phyloP scores from a whole-genome alignment of 1,140 invertebrate genomes.

The Drosophila nasuta region DNA sequence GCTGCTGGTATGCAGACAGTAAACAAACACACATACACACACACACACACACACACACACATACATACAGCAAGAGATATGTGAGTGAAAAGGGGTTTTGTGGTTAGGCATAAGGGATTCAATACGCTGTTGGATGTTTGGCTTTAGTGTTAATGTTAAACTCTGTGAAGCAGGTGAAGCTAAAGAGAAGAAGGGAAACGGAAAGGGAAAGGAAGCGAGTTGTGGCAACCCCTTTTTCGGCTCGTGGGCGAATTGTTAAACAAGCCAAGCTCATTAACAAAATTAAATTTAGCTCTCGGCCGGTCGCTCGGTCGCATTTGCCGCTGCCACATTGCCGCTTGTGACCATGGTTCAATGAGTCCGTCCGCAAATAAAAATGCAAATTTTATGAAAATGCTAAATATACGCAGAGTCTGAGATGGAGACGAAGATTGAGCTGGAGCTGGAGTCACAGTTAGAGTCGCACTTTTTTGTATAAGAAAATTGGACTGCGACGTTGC shows the following conservation, averaged over 20 bases:
- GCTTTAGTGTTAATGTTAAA: not conserved
- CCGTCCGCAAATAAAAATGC: constrained; percentile 66
- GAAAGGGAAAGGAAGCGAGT: not conserved
- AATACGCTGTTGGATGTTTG: not conserved
- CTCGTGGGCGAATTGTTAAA: constrained; percentile 41
- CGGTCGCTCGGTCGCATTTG: constrained; percentile 5
- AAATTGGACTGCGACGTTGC: constrained; percentile 35
- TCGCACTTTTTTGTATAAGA: not conserved
- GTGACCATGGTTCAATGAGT: constrained; percentile 51
- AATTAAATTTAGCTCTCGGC: constrained; percentile 73
- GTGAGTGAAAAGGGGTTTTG: constrained; percentile 3
- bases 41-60: not conserved
- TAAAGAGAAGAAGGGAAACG: not conserved
- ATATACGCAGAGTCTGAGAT: constrained; percentile 31
- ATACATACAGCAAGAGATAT: not conserved
- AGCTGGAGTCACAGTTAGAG: not conserved
- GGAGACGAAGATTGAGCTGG: constrained; percentile 3
- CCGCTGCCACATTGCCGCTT: constrained; percentile 23
- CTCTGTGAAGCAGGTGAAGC: not conserved
- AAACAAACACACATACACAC: not conserved
- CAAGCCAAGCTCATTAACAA: constrained; percentile 72
- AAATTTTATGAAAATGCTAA: constrained; percentile 71
- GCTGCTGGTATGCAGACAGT: not conserved
- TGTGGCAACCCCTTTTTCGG: constrained; percentile 22
- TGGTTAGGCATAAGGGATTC: constrained; percentile 9